These are phyloP conservation scores for Dendrolimus punctatus DNA, from an alignment of 1,140 invertebrate species.

Conservation along the genomic window DNA sequence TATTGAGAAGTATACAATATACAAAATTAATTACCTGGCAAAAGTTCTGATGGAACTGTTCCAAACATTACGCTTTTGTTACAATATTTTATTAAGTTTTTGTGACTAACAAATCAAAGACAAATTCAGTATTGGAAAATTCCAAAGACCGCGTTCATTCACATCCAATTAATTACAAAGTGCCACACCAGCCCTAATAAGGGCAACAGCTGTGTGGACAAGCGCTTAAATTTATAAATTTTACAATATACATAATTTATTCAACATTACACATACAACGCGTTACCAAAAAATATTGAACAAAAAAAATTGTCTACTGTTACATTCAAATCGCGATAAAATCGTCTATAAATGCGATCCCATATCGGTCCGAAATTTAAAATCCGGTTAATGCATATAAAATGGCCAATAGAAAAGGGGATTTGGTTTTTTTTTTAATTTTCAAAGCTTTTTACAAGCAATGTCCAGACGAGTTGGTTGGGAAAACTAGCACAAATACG, in stretches of 20 bases:
- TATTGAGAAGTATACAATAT: too few species aligned
- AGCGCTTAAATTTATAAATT: conserved; percentile 56
- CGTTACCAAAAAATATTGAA: conserved; percentile 13
- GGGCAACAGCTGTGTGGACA: conserved; percentile 27
- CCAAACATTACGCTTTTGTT: too few species aligned
- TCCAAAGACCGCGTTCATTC: too few species aligned
- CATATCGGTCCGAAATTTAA: conserved; percentile 46
- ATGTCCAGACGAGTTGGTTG: conserved; percentile 55
- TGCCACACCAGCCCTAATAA: conserved; percentile 10
- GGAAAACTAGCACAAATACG: conserved; percentile 67
- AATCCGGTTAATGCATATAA: conserved; percentile 58
- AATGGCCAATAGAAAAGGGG: conserved; percentile 53
- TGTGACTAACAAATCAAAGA: too few species aligned
- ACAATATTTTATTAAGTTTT: too few species aligned
- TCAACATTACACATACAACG: conserved; percentile 47
- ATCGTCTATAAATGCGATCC: conserved; percentile 35
- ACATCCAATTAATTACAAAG: too few species aligned
- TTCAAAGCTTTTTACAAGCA: conserved; percentile 49
- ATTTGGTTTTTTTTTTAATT: conserved; percentile 40
- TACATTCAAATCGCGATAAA: conserved; percentile 37
- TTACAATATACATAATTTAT: conserved; percentile 37
- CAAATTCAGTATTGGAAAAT: too few species aligned
- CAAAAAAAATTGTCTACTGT: conserved; percentile 46
- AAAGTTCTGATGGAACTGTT: too few species aligned
- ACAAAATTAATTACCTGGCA: too few species aligned